phyloP scores from a whole-genome alignment of 1,140 invertebrate species.

The Tribolium castaneum region DNA sequence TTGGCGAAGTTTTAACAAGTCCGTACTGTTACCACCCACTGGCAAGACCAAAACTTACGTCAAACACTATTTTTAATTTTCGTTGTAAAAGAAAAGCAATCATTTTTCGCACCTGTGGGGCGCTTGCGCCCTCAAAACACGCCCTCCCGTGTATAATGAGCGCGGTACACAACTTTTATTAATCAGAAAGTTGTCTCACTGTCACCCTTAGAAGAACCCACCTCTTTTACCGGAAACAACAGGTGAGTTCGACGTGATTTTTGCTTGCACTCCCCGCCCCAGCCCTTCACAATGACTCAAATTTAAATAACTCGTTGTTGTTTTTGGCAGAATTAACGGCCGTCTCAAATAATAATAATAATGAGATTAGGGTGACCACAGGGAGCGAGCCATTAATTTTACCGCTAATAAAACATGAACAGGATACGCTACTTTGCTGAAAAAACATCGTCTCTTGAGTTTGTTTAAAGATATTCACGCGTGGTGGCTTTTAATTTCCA shows the following conservation, averaged over 20 bases:
- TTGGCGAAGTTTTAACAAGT: not conserved
- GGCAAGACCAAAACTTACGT: not conserved
- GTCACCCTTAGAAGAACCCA: slow-evolving; percentile 36
- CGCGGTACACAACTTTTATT: slow-evolving; percentile 50
- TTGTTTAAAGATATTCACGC: not conserved
- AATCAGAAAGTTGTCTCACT: slow-evolving; percentile 50
- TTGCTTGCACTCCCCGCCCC: not conserved
- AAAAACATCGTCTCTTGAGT: not conserved
- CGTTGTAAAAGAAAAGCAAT: slow-evolving; percentile 15
- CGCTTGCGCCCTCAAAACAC: slow-evolving; percentile 46
- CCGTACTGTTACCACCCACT: not conserved
- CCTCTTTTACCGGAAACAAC: slow-evolving; percentile 28
- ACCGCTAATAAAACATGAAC: not conserved
- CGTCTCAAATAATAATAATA: not conserved
- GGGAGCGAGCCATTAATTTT: not conserved
- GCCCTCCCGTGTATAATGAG: slow-evolving; percentile 50
- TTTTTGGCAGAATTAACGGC: not conserved
- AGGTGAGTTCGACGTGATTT: slow-evolving; percentile 32
- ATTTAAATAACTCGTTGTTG: not conserved
- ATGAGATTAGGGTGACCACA: not conserved
- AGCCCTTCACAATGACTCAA: not conserved
- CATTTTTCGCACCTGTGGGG: slow-evolving; percentile 31
- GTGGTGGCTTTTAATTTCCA: not conserved
- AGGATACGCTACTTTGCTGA: not conserved
- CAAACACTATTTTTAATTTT: slow-evolving; percentile 4